phyloP scores from a whole-genome alignment of 1,140 invertebrate genomes.

The Cydia fagiglandana region DNA sequence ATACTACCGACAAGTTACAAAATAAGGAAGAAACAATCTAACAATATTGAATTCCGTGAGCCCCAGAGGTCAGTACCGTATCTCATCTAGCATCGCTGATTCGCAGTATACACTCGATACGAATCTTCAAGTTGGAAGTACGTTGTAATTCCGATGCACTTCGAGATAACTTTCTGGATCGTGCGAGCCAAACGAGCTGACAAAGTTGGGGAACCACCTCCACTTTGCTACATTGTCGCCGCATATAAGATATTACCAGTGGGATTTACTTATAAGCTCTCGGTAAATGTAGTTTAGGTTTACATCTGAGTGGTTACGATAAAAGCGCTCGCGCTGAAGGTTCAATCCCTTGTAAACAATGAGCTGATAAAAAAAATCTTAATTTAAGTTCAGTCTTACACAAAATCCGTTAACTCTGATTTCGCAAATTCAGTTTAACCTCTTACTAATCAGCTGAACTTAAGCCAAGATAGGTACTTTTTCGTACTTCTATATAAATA shows the following conservation, averaged over 20 bases:
- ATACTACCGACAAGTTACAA: neutral
- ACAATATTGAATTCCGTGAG: neutral
- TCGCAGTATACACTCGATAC: constrained; percentile 40
- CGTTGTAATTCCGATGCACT: constrained; percentile 69
- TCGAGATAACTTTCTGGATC: constrained; percentile 63
- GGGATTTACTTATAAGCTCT: constrained; percentile 15
- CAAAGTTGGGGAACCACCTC: constrained; percentile 60
- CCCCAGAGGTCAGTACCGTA: constrained; percentile 17
- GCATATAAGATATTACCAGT: constrained; percentile 13
- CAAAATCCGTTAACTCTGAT: too few species aligned
- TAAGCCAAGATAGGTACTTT: too few species aligned
- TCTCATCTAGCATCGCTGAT: constrained; percentile 26
- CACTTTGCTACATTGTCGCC: constrained; percentile 41
- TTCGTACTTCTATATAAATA: too few species aligned
- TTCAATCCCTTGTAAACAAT: too few species aligned
- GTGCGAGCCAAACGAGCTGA: constrained; percentile 66
- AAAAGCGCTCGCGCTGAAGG: too few species aligned
- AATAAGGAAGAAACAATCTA: neutral
- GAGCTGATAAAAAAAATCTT: too few species aligned
- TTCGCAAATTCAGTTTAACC: too few species aligned
- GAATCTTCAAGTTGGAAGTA: constrained; percentile 63
- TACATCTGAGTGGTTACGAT: too few species aligned
- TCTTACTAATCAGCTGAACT: too few species aligned
- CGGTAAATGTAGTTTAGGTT: neutral
- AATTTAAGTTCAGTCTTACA: too few species aligned